phyloP scores from a whole-genome alignment of 2,888 invertebrate species.

The Cheilosia pagana region DNA sequence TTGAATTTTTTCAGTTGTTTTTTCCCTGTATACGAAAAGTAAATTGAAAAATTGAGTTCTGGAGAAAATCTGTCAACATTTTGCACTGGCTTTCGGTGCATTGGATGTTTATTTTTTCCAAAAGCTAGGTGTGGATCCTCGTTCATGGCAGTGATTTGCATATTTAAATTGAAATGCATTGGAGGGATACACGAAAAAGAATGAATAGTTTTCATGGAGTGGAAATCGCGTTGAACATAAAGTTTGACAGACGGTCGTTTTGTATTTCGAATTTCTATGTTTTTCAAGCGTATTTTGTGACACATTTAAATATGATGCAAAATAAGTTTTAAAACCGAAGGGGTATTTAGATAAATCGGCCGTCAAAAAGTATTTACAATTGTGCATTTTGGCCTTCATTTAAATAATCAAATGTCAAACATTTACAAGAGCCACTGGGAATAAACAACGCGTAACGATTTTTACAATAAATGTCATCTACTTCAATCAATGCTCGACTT shows the following conservation, averaged over 20 bases:
- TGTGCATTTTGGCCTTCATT: no score
- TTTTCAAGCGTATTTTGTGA: no score
- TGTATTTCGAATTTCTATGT: no score
- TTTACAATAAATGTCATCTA: no score
- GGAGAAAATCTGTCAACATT: constrained; percentile 44
- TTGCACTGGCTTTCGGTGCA: constrained; percentile 13
- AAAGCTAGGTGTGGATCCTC: constrained; percentile 8
- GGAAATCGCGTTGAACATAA: neutral
- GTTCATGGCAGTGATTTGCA: constrained; percentile 26
- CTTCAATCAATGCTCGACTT: no score
- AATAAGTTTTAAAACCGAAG: no score
- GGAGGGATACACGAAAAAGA: neutral
- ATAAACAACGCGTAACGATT: no score
- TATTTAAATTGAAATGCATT: constrained; percentile 46
- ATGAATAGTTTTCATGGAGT: neutral
- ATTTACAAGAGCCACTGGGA: no score
- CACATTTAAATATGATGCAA: no score
- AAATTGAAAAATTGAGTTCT: constrained; percentile 58
- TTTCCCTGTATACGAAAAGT: constrained; percentile 32
- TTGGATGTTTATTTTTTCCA: neutral
- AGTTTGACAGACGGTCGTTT: neutral
- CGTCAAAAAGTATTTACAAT: no score
- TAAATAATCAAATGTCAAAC: no score
- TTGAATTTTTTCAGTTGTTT: neutral
- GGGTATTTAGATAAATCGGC: no score